phyloP scores from a whole-genome alignment of 2,113 vertebrate species.

The Sinosuthora webbiana region DNA sequence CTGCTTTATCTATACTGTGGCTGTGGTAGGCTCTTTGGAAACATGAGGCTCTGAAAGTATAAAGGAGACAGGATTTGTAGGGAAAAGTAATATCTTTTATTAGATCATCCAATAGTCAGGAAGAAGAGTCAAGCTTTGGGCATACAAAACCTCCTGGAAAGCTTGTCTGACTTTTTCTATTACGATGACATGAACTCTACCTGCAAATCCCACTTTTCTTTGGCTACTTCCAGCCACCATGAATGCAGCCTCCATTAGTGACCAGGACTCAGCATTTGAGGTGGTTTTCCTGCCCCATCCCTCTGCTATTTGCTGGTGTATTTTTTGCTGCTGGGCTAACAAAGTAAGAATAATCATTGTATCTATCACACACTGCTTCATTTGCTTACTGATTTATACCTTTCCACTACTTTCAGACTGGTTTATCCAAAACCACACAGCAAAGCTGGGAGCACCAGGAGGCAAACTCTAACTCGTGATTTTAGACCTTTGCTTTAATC shows the following conservation, averaged over 20 bases:
- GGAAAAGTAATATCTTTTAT: constrained; percentile 49
- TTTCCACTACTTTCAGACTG: not conserved
- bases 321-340: not conserved
- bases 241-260: not conserved
- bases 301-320: not conserved
- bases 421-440: not conserved
- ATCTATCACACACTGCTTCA: not conserved
- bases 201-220: not conserved
- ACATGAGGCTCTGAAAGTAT: constrained; percentile 25
- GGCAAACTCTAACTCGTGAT: not conserved
- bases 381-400: not conserved
- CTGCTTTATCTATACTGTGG: not conserved
- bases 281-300: not conserved
- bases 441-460: not conserved
- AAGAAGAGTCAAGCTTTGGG: constrained; percentile 33
- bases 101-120: constrained; percentile 20
- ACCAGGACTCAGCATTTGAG: not conserved
- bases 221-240: not conserved
- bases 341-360: not conserved
- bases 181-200: not conserved
- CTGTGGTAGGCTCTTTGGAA: constrained; percentile 34
- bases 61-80: constrained; percentile 45
- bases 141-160: constrained; percentile 28
- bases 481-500: not conserved
- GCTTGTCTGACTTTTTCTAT: constrained; percentile 22